Evolutionary conservation across 2,888 invertebrate species (phyloP), one percentile per base, ranked within the genome.

Genomic region (Empis livida): DNA sequence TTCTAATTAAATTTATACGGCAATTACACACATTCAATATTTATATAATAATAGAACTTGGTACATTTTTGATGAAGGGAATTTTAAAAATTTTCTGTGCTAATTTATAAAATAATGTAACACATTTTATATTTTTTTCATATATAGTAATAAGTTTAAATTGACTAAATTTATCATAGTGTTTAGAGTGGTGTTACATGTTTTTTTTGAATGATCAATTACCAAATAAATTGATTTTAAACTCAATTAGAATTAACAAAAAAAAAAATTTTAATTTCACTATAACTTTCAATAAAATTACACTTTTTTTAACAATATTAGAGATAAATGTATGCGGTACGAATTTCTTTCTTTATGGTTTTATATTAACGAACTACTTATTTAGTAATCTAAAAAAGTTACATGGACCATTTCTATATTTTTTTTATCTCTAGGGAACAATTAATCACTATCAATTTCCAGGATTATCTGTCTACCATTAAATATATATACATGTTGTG

Each of bases 1-100:
- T 48, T 45, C 61, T 67, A 67, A 68, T 68, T 67, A 67, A 68
- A 68, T 68, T 67, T 68, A 56, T 63, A 67, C 67, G 66, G 65
- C 62, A 63, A 67, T 67, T 67, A 63, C 62, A 63, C 61, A 27
- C 9, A 6, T 27, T 27, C 23, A 27, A 27, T 27, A 8, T 20
- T 27, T 9, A 8, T 2, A 9, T 27, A 27, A 27, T 27, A 27
- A n/a, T 27, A 27, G 23, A 27, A 27, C 5, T 27, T 27, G 5
- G 8, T 6, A 2, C 8, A 27, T 8, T 27, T 27, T 27, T 20
- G n/a, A n/a, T 20, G 9, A 27, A 27, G 23, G 23, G 23, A 27
- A 27, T n/a, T n/a, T n/a, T n/a, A n/a, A n/a, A n/a, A n/a, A n/a
- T n/a, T n/a, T n/a, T n/a, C n/a, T n/a, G n/a, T n/a, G n/a, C n/a